Percentiles rank a stretch among this genome's conserved stretches.
Conservation (phyloP, 2,113 vertebrate species). For the Motacilla alba region DNA sequence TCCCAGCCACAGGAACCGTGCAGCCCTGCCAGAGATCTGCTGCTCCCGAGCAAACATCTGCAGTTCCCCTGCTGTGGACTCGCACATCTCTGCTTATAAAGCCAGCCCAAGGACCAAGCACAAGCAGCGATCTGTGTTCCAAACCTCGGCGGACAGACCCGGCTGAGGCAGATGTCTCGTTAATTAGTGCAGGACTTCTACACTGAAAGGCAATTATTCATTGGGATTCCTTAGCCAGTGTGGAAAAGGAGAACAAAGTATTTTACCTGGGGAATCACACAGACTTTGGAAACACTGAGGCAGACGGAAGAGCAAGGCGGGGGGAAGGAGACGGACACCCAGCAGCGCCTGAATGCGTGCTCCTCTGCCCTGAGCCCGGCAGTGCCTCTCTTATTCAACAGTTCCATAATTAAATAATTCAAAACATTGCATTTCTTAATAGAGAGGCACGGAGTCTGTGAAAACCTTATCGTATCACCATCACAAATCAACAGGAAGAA, state of each 20-base stretch:
- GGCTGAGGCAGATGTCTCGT: constrained; percentile 21
- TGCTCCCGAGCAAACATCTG: constrained; percentile 34
- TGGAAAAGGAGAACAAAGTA: background rate
- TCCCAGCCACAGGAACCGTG: background rate
- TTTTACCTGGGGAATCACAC: background rate
- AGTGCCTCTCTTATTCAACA: background rate
- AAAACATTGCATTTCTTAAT: constrained; percentile 54
- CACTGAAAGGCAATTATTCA: constrained; percentile 25
- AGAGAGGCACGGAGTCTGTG: background rate
- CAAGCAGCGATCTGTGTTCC: background rate
- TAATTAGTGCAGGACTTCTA: constrained; percentile 36
- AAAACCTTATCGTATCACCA: constrained; percentile 44
- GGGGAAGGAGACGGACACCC: background rate
- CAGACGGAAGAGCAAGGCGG: background rate
- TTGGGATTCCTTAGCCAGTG: background rate
- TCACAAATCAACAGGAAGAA: constrained; percentile 69
- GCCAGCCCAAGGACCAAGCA: background rate
- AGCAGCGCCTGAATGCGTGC: background rate
- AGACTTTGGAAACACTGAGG: background rate
- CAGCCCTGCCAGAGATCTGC: background rate
- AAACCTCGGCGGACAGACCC: constrained; percentile 8
- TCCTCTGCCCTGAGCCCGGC: background rate
- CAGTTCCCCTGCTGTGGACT: background rate
- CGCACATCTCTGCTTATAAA: background rate
- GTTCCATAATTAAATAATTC: constrained; percentile 57